A percentile compares a stretch with the other conserved stretches of the same genome.
Conservation (phyloP, 2,113 vertebrate species). For the Paradisaea rubra region DNA sequence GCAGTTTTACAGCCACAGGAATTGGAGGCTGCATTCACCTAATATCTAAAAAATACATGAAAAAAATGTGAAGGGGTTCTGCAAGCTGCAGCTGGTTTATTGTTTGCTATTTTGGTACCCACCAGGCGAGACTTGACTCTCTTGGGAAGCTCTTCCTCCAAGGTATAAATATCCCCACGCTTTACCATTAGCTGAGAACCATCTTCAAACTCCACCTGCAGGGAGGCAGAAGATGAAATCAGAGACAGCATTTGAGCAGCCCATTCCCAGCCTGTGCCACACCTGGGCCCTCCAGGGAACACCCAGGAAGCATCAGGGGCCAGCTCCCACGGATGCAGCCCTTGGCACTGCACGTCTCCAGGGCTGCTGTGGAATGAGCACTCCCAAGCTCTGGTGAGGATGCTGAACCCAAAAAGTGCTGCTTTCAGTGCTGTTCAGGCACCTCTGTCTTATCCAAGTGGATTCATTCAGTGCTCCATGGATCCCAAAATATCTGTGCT, state of each 20-base stretch:
- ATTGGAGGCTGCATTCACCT: background rate
- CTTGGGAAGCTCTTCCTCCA: conserved; percentile 92
- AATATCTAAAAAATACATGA: background rate
- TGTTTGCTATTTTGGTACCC: conserved; percentile 21
- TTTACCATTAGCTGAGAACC: conserved; percentile 88
- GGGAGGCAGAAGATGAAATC: background rate
- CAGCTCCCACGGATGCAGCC: background rate
- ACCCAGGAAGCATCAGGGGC: background rate
- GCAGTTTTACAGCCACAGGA: background rate
- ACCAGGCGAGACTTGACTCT: conserved; percentile 90
- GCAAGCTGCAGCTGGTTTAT: background rate
- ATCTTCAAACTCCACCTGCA: conserved; percentile 94
- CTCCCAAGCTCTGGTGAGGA: background rate
- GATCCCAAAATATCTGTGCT: background rate
- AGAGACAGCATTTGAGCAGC: background rate
- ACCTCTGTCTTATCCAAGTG: background rate
- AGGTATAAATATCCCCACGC: conserved; percentile 84
- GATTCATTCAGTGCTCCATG: background rate
- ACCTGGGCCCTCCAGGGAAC: rapidly evolving
- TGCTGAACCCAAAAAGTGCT: background rate
- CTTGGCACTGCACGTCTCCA: background rate
- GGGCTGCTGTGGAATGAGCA: background rate
- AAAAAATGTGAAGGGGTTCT: background rate
- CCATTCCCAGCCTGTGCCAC: background rate
- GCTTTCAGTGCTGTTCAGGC: background rate